phyloP scores from a whole-genome alignment of 2,113 vertebrate species.

The Pipra filicauda region DNA sequence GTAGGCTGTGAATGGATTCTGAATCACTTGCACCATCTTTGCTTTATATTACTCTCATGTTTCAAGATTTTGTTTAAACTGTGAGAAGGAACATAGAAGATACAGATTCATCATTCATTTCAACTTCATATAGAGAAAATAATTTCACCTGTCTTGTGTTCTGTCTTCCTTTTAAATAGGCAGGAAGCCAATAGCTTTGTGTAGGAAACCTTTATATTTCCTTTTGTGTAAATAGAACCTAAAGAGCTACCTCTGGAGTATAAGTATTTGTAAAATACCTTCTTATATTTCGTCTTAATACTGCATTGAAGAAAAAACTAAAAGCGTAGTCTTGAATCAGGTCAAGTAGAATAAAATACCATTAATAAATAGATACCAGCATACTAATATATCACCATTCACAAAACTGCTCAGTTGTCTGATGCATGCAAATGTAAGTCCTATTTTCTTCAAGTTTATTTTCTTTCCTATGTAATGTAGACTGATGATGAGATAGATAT shows the following conservation, averaged over 20 bases:
- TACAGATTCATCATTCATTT: not conserved
- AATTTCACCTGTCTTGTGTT: not conserved
- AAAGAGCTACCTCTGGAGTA: not conserved
- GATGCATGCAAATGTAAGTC: not conserved
- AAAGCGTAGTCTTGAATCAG: not conserved
- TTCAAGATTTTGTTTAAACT: not conserved
- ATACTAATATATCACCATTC: not conserved
- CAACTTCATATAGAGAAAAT: not conserved
- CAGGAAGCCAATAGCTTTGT: not conserved
- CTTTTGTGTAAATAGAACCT: not conserved
- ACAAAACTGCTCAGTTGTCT: not conserved
- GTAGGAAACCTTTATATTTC: not conserved
- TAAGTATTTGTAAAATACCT: not conserved
- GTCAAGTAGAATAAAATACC: not conserved
- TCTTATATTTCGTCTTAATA: not conserved
- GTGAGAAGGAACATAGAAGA: not conserved
- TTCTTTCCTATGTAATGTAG: not conserved
- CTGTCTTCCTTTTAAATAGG: not conserved
- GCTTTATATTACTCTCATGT: not conserved
- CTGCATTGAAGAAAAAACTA: not conserved
- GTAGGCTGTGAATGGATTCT: not conserved
- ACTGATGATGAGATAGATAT: not conserved
- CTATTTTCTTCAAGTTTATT: not conserved
- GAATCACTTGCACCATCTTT: not conserved
- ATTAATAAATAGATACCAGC: not conserved